A percentile compares a stretch with the other conserved stretches of the same genome.
Evolutionary conservation across 2,113 vertebrate genomes (phyloP).

Genomic region (Erythrolamprus reginae): DNA sequence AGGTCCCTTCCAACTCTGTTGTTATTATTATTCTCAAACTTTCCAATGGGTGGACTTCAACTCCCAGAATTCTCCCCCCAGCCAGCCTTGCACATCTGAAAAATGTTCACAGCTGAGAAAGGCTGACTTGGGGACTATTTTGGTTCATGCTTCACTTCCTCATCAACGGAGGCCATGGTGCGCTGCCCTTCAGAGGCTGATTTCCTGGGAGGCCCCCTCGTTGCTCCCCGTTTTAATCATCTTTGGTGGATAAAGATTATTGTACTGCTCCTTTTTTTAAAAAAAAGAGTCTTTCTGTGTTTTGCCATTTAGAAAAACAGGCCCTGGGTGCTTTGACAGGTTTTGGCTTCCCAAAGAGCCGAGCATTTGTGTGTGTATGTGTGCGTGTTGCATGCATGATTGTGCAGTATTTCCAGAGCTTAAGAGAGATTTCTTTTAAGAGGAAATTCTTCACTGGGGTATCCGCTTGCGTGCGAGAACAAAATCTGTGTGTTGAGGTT

Average conservation of each 20-base stretch:
- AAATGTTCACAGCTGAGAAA: neutral
- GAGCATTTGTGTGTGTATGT: neutral
- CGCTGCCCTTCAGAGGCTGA: neutral
- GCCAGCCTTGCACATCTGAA: neutral
- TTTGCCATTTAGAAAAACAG: neutral
- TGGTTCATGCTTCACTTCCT: neutral
- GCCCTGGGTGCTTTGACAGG: neutral
- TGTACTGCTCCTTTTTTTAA: neutral
- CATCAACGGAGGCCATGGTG: neutral
- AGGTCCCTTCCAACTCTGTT: no score
- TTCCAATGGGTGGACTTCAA: neutral
- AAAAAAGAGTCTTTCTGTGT: no score
- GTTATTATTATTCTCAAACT: no score
- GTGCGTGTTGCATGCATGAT: neutral
- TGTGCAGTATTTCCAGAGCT: neutral
- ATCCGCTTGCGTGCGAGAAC: neutral
- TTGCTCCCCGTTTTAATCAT: neutral
- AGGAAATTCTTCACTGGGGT: constrained; percentile 7
- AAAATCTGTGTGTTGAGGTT: neutral
- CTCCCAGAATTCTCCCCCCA: neutral
- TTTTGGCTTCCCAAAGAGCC: no score
- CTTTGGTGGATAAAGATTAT: neutral
- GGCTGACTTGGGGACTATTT: neutral
- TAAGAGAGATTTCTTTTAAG: neutral
- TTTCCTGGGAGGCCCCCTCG: neutral